Evolutionary conservation across 2,797 vertebrate genomes (phyloP).

Genomic region (Neosilurus mollespiculum): DNA sequence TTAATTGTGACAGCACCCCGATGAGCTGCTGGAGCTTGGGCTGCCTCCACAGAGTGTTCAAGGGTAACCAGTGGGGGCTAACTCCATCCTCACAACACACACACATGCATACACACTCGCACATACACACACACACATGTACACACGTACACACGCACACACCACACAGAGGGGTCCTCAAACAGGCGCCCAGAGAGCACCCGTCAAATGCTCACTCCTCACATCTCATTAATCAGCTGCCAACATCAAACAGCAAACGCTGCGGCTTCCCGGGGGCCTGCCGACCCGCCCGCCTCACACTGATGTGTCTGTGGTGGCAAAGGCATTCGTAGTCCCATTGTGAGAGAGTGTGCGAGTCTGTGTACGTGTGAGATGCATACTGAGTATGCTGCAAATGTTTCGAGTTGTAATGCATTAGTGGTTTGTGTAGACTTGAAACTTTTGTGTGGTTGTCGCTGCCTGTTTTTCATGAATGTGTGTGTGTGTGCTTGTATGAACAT

Average conservation of each 20-base stretch:
- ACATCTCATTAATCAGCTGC: conserved; percentile 78
- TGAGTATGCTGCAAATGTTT: conserved; percentile 46
- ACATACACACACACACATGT: conserved; percentile 40
- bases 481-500: conserved; percentile 12
- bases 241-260: conserved; percentile 72
- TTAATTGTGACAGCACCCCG: conserved; percentile 80
- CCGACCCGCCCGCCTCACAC: conserved; percentile 56
- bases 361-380: conserved; percentile 48
- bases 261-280: conserved; percentile 56
- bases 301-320: conserved; percentile 58
- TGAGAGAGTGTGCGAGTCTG: conserved; percentile 45
- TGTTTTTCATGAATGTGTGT: not conserved
- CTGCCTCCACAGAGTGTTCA: conserved; percentile 74
- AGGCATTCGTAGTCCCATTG: conserved; percentile 56
- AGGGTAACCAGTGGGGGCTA: conserved; percentile 75
- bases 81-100: conserved; percentile 60
- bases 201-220: conserved; percentile 74
- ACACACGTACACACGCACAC: conserved; percentile 30
- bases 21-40: conserved; percentile 63
- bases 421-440: conserved; percentile 35
- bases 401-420: conserved; percentile 52
- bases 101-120: conserved; percentile 38
- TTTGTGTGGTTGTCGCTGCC: conserved; percentile 1
- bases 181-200: conserved; percentile 65
- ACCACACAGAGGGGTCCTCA: conserved; percentile 50